phyloP scores from a whole-genome alignment of 2,797 vertebrate genomes.

The Galagoides demidoff region DNA sequence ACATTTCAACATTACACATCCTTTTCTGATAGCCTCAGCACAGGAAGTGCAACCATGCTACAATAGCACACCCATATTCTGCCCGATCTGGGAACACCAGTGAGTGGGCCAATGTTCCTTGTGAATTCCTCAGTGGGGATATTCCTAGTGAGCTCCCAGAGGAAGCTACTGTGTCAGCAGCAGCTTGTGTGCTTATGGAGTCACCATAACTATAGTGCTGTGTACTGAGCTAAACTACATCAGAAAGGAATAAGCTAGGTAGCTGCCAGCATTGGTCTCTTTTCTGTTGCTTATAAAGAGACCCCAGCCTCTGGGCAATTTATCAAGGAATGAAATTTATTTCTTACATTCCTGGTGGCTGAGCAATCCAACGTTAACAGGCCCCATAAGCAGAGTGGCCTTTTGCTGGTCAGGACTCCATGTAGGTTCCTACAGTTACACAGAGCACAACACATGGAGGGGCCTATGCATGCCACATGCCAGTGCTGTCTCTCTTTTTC shows the following conservation, averaged over 20 bases:
- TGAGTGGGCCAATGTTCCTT: not conserved
- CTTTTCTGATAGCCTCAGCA: not conserved
- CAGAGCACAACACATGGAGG: not conserved
- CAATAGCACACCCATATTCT: not conserved
- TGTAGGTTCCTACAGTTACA: no score
- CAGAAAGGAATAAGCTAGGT: not conserved
- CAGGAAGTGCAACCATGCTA: not conserved
- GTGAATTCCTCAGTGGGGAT: not conserved
- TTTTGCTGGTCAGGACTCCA: no score
- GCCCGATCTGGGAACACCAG: not conserved
- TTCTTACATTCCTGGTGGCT: no score
- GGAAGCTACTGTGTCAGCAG: not conserved
- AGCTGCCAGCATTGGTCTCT: not conserved
- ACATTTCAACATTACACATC: not conserved
- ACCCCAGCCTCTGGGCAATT: not conserved
- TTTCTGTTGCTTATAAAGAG: not conserved
- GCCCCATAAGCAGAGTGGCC: no score
- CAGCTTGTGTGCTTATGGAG: not conserved
- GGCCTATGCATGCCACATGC: not conserved
- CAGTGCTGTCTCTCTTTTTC: not conserved
- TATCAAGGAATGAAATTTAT: no score
- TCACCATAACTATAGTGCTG: not conserved
- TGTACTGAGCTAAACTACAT: not conserved
- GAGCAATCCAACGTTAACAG: no score
- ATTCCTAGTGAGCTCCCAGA: not conserved